Evolutionary conservation across 2,797 vertebrate genomes (phyloP).

Genomic region (Brachyalestes nurse): DNA sequence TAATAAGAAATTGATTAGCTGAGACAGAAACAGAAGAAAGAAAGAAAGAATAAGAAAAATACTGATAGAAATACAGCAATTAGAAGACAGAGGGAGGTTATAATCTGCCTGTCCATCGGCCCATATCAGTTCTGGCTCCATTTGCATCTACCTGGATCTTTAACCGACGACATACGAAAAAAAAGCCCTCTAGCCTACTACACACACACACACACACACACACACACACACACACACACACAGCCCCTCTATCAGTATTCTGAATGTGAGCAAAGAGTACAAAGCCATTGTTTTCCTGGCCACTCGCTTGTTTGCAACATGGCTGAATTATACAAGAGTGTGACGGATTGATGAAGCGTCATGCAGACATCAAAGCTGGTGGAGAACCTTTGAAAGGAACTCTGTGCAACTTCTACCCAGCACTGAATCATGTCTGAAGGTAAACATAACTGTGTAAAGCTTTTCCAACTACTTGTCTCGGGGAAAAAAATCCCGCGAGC

Average conservation of each 20-base stretch:
- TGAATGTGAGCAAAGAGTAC: conserved; percentile 10
- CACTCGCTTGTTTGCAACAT: neutral
- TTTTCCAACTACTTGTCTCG: neutral
- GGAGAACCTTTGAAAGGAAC: conserved; percentile 1
- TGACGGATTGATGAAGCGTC: neutral
- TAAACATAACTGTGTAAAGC: neutral
- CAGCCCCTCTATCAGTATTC: conserved; percentile 8
- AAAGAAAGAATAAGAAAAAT: no score
- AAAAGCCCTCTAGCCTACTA: conserved; percentile 21
- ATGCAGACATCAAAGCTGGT: neutral
- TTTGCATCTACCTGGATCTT: neutral
- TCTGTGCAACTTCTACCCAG: neutral
- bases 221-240: neutral
- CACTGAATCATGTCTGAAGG: neutral
- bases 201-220: no score
- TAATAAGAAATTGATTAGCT: no score
- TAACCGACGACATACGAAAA: conserved; percentile 4
- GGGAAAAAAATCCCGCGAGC: neutral
- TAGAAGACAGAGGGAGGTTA: no score
- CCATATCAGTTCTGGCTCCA: neutral
- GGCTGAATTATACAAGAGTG: neutral
- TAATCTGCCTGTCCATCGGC: conserved; percentile 26
- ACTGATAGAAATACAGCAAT: no score
- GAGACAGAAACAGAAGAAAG: no score
- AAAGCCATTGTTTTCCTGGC: conserved; percentile 1